phyloP scores from a whole-genome alignment of 23 tunicate species.

The Phallusia fumigata region DNA sequence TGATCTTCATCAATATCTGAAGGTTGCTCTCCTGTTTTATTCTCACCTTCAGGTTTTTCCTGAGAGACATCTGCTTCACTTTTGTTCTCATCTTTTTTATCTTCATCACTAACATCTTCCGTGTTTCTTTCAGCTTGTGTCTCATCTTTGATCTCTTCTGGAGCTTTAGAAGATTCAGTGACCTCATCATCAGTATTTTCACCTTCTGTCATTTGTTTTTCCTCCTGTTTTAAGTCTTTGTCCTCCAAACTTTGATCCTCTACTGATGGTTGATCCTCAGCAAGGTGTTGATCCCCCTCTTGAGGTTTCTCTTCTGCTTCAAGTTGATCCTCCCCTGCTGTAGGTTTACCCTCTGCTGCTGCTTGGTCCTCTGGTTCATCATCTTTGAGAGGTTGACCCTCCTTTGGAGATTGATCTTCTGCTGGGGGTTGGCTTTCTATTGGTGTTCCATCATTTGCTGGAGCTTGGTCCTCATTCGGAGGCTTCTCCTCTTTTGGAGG shows the following conservation, averaged over 20 bases:
- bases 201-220: not conserved
- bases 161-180: slow-evolving; percentile 7
- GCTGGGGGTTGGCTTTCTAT: not conserved
- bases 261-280: not conserved
- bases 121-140: slow-evolving; percentile 7
- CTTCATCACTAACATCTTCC: slow-evolving; percentile 15
- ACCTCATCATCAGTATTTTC: slow-evolving; percentile 4
- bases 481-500: not conserved
- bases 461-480: not conserved
- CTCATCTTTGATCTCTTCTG: not conserved
- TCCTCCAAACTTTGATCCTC: not conserved
- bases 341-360: not conserved
- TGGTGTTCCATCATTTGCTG: not conserved
- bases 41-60: not conserved
- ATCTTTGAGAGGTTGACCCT: not conserved
- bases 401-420: not conserved
- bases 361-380: not conserved
- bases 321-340: not conserved
- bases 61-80: not conserved
- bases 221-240: not conserved
- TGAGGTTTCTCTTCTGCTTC: slow-evolving; percentile 2
- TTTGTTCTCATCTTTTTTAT: not conserved
- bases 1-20: slow-evolving; percentile 3
- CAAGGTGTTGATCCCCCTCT: not conserved
- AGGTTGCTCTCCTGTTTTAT: not conserved